Base-by-base conservation (phyloP, 2,113 vertebrate genomes). In the Pollachius pollachius region DNA sequence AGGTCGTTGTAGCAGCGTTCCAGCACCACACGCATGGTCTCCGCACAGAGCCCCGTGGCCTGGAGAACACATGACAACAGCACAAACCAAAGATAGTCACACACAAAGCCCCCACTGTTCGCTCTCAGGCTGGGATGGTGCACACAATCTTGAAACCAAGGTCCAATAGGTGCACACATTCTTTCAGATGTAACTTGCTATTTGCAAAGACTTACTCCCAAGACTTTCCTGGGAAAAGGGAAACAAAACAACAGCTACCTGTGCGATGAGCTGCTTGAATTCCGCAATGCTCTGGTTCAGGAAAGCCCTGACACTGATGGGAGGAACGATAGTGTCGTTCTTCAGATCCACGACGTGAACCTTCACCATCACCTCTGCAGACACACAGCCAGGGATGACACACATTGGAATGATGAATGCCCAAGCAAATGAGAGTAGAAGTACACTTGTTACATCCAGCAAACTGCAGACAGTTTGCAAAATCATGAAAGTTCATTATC, bases 1-100 rank as follows among this genome's bases (percentile, higher is more conserved):
- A 99, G 90, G 81, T 99, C 97, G 59, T 98, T 99, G 79, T 98
- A 98, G 90, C 96, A 98, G 64, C 97, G 95, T 75, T 99, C 97
- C 77, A 99, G 85, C n/a, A 99, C 96, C 0, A 99, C 90, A 5
- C 96, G 90, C 97, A 99, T 99, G 2, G 89, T 94, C 60, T 99
- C 97, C 60, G 94, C 91, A 0, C 93, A 92, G 37, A 99, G 90
- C 19, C 89, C 90, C 0, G 94, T 88, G 15, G 94, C 94, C 97
- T 99, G 48, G 52, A 3, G 16, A 70, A 76, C 17, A 73, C 19
- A 84, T 15, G 41, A 30, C 30, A 57, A 15, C 23, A 25, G 57
- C 12, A 48, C 12, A 48, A 7, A 48, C 17, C 21, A 60, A 60
- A 60, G 58, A 21, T 6, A 2, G 9, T 23, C 25, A 63, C 23